A percentile compares a stretch with the other conserved stretches of the same genome.
These are phyloP conservation scores for Agrochola lychnidis DNA, from an alignment of 2,888 invertebrate species.

Conservation along the genomic window DNA sequence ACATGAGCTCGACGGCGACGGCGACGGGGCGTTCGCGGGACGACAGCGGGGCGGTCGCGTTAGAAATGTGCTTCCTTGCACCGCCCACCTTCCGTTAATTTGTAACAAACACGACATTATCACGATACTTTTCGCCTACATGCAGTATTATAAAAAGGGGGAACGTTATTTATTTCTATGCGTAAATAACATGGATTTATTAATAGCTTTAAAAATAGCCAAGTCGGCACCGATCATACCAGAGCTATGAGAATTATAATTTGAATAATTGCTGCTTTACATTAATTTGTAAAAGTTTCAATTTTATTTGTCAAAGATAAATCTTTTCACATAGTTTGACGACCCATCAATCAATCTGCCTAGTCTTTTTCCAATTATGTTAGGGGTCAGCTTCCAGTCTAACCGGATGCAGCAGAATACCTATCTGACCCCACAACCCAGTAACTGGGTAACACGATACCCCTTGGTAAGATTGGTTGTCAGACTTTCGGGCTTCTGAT, in stretches of 20 bases:
- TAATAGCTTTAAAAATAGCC: constrained; percentile 1
- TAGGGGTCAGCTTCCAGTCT: too few species aligned
- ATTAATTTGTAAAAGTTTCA: not conserved
- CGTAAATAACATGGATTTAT: constrained; percentile 39
- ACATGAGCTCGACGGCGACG: constrained; percentile 11
- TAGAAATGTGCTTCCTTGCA: constrained; percentile 51
- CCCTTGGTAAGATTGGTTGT: too few species aligned
- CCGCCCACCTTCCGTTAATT: constrained; percentile 56
- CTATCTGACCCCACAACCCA: too few species aligned
- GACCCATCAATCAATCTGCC: not conserved
- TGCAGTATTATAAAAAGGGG: constrained; percentile 36
- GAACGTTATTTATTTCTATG: constrained; percentile 33
- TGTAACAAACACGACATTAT: constrained; percentile 56
- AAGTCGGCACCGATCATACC: not conserved
- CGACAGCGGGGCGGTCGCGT: constrained; percentile 43
- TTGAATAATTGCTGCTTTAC: not conserved
- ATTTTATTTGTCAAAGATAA: not conserved
- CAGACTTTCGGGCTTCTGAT: too few species aligned
- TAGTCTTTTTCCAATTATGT: too few species aligned
- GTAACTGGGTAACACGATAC: too few species aligned
- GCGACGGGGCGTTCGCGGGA: constrained; percentile 36
- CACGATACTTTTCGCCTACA: constrained; percentile 42
- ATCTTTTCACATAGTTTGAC: not conserved
- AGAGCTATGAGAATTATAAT: not conserved
- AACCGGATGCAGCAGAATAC: too few species aligned